Conservation (phyloP, 2,797 vertebrate genomes). For the Lepilemur ruficaudatus region DNA sequence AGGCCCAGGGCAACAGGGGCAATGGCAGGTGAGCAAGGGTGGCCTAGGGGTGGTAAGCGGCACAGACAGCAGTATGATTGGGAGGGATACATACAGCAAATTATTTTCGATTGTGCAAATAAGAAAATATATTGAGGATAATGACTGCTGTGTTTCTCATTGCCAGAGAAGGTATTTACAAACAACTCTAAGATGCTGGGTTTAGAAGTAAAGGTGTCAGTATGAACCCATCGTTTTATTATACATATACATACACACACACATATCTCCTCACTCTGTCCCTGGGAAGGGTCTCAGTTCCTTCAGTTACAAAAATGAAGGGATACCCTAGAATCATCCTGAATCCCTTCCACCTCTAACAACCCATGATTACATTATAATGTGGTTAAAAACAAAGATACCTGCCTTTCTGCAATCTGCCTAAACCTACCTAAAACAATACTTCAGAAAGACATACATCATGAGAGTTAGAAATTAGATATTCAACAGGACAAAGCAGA, state of each 20-base stretch:
- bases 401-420: neutral
- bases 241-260: neutral
- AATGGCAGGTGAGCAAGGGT: no score
- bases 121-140: neutral
- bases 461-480: neutral
- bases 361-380: neutral
- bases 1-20: neutral
- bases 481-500: slow-evolving; percentile 1
- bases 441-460: neutral
- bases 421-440: neutral
- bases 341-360: neutral
- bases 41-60: neutral
- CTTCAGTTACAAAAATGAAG: slow-evolving; percentile 2
- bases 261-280: neutral
- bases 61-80: neutral
- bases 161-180: neutral
- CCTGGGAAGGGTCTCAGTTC: neutral
- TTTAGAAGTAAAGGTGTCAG: neutral
- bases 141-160: neutral
- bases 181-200: neutral
- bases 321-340: neutral
- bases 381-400: slow-evolving; percentile 13
- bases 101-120: neutral
- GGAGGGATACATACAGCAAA: neutral
- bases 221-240: neutral